Percentiles rank a stretch among this genome's conserved stretches.
Evolutionary conservation across 2,888 invertebrate species (phyloP).

Genomic region (Barypeithes pellucidus): DNA sequence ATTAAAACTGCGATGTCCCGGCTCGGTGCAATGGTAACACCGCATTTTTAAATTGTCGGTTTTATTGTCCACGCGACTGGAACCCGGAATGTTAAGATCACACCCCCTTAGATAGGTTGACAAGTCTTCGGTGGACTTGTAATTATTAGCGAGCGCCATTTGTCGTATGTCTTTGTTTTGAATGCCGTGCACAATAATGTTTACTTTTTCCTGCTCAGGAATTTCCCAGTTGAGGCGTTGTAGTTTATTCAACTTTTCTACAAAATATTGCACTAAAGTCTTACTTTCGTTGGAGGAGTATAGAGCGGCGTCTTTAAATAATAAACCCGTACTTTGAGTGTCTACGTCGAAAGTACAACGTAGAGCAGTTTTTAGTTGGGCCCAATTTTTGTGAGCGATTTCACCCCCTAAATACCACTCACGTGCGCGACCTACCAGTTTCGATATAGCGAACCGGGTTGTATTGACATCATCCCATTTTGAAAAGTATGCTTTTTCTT

Average conservation of each 20-base stretch:
- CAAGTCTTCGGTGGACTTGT: not conserved
- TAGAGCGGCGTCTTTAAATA: constrained; percentile 1
- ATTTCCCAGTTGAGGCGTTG: not conserved
- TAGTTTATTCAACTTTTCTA: not conserved
- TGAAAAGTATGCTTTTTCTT: not conserved
- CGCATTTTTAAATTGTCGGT: not conserved
- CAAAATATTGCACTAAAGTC: not conserved
- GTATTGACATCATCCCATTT: not conserved
- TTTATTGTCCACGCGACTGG: not conserved
- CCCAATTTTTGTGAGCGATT: constrained; percentile 2
- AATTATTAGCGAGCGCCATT: not conserved
- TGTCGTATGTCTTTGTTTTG: too few relatives aligned
- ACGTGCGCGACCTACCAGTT: not conserved
- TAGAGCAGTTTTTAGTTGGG: not conserved
- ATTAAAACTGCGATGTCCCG: not conserved
- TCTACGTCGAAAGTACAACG: constrained; percentile 3
- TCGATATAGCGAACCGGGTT: not conserved
- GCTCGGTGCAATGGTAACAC: not conserved
- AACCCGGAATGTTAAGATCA: not conserved
- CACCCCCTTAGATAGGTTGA: not conserved
- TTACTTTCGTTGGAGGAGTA: not conserved
- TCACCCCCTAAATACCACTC: not conserved
- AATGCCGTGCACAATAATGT: constrained; percentile 1
- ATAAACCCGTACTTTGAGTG: constrained; percentile 7
- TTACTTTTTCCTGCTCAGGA: not conserved